Percentiles rank a stretch among this genome's conserved stretches.
Evolutionary conservation across 2,888 invertebrate species (phyloP).

Genomic region (Caradrina kadenii): DNA sequence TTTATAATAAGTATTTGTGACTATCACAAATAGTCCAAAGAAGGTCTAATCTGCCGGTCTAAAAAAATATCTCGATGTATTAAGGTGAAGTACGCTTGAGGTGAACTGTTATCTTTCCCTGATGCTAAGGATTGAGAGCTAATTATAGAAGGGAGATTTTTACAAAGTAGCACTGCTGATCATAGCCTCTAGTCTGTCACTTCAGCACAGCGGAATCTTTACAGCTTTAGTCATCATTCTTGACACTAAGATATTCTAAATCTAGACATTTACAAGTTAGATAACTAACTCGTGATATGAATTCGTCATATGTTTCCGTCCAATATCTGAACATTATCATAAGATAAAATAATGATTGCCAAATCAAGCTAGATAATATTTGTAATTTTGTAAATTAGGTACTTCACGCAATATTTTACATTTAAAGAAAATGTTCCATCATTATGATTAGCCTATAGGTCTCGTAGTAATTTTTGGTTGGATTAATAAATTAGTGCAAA

Average conservation of each 20-base stretch:
- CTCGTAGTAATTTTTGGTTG: neutral
- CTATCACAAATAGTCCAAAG: no score
- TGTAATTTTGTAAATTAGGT: conserved; percentile 29
- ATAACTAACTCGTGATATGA: conserved; percentile 11
- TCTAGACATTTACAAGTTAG: conserved; percentile 14
- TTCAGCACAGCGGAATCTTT: neutral
- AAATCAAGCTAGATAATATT: conserved; percentile 31
- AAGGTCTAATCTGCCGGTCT: neutral
- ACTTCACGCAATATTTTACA: conserved; percentile 2
- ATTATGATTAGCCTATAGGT: conserved; percentile 8
- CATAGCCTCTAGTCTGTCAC: neutral
- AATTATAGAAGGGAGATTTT: no score
- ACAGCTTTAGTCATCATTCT: conserved; percentile 11
- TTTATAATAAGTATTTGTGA: neutral
- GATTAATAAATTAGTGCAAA: conserved; percentile 18
- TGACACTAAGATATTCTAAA: conserved; percentile 30
- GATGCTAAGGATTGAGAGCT: no score
- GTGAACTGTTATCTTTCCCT: no score
- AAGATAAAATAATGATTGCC: conserved; percentile 35
- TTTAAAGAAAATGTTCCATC: conserved; percentile 20
- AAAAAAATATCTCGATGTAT: no score
- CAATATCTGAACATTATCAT: conserved; percentile 36
- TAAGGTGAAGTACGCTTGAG: no score
- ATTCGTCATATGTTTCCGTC: conserved; percentile 23
- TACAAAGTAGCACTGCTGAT: neutral